These are phyloP conservation scores for Phengaris arion DNA, from an alignment of 2,888 invertebrate genomes.

Conservation along the genomic window DNA sequence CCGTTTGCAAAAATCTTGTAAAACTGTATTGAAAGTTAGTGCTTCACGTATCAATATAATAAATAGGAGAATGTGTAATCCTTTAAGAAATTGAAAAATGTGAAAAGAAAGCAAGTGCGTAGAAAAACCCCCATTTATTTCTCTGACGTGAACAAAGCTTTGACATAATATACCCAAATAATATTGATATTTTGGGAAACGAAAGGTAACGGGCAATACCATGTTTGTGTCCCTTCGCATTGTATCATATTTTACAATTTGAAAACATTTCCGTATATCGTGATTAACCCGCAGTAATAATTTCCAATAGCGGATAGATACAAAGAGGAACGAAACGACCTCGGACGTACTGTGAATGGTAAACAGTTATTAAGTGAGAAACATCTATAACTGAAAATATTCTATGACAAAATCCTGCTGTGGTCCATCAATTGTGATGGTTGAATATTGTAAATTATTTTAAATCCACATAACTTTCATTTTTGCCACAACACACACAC, in stretches of 20 bases:
- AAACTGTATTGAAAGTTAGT: too few species aligned
- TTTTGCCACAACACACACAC: too few species aligned
- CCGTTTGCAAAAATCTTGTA: too few species aligned
- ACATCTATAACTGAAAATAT: neutral
- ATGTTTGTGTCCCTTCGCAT: neutral
- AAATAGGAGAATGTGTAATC: too few species aligned
- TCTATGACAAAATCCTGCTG: neutral
- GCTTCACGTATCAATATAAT: too few species aligned
- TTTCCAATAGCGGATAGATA: slow-evolving; percentile 5
- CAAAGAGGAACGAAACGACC: neutral
- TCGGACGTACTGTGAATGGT: neutral
- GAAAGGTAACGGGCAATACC: neutral
- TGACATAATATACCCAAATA: neutral
- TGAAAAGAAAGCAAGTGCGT: too few species aligned
- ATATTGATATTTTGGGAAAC: neutral
- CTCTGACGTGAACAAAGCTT: neutral
- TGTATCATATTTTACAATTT: neutral
- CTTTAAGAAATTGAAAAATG: too few species aligned
- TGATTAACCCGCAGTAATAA: neutral
- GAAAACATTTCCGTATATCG: neutral
- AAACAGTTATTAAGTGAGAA: neutral
- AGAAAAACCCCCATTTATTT: too few species aligned
- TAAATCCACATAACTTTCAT: neutral
- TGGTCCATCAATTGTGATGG: neutral
- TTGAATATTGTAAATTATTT: neutral